Evolutionary conservation across 2,888 invertebrate species (phyloP).

Genomic region (Calameuta idolon): DNA sequence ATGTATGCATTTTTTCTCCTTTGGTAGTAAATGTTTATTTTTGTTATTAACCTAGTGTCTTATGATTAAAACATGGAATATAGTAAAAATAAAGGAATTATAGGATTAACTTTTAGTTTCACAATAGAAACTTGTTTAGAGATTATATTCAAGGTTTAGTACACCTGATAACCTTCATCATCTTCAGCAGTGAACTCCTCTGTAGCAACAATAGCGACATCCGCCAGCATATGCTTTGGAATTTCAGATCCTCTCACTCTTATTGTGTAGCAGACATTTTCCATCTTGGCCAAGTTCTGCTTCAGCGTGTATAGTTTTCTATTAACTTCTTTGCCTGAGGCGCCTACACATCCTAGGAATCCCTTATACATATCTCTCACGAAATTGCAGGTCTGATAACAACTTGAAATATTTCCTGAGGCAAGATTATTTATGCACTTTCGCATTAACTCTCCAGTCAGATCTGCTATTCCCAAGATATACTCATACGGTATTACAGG

Average conservation of each 20-base stretch:
- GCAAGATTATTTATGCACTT: constrained; percentile 86
- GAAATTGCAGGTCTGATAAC: constrained; percentile 78
- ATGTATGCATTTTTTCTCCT: not conserved
- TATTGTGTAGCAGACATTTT: constrained; percentile 84
- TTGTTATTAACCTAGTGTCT: not conserved
- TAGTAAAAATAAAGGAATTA: not conserved
- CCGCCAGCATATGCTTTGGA: constrained; percentile 76
- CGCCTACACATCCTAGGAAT: constrained; percentile 72
- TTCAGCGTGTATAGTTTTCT: constrained; percentile 79
- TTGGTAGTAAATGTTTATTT: not conserved
- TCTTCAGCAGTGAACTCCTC: constrained; percentile 63
- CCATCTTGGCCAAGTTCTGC: constrained; percentile 85
- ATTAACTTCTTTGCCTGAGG: constrained; percentile 73
- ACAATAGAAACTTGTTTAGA: not conserved
- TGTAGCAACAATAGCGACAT: constrained; percentile 66
- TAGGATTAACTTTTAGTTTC: not conserved
- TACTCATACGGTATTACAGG: constrained; percentile 70
- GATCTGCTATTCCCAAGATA: constrained; percentile 85
- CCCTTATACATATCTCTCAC: constrained; percentile 77
- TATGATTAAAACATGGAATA: not conserved
- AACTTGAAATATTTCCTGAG: constrained; percentile 79
- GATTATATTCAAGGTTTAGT: constrained; percentile 26
- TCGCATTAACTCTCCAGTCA: constrained; percentile 93
- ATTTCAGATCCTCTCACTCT: constrained; percentile 85
- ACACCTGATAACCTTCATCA: constrained; percentile 68